Evolutionary conservation across 1,140 invertebrate species (phyloP).

Genomic region (Meteorus sp.): DNA sequence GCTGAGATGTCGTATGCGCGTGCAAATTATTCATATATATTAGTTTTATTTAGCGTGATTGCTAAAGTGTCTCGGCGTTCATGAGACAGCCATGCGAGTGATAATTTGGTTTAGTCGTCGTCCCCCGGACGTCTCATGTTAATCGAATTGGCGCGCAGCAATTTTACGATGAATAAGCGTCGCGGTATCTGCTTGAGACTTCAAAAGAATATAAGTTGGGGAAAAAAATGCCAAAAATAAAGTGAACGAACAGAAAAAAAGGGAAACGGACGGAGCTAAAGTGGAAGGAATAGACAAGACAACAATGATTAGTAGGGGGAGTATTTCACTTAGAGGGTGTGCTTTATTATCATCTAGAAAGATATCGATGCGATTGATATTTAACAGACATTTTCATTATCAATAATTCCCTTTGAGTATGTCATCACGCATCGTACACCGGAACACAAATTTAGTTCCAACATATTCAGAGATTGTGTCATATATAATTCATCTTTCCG

Average conservation of each 20-base stretch:
- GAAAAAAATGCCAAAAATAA: not conserved
- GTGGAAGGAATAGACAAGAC: too few species aligned
- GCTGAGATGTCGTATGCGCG: too few species aligned
- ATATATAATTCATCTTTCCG: not conserved
- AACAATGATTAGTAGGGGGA: too few species aligned
- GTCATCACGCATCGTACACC: too few species aligned
- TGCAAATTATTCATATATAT: too few species aligned
- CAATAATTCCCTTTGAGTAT: too few species aligned
- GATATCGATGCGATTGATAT: too few species aligned
- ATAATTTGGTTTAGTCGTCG: constrained; percentile 2
- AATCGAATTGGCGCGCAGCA: constrained; percentile 17
- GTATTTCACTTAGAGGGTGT: too few species aligned
- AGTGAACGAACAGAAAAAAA: not conserved
- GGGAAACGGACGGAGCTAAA: not conserved
- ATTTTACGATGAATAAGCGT: constrained; percentile 2
- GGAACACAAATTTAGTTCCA: not conserved
- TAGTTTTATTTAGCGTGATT: not conserved
- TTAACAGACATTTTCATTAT: too few species aligned
- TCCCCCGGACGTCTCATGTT: not conserved
- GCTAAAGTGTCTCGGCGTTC: not conserved
- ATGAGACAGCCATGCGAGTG: not conserved
- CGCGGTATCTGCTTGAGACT: not conserved
- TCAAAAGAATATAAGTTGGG: not conserved
- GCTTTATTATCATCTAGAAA: too few species aligned
- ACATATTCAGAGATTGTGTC: not conserved